These are phyloP conservation scores for Leptinotarsa lineolata DNA, from an alignment of 1,140 invertebrate genomes.

Conservation along the genomic window DNA sequence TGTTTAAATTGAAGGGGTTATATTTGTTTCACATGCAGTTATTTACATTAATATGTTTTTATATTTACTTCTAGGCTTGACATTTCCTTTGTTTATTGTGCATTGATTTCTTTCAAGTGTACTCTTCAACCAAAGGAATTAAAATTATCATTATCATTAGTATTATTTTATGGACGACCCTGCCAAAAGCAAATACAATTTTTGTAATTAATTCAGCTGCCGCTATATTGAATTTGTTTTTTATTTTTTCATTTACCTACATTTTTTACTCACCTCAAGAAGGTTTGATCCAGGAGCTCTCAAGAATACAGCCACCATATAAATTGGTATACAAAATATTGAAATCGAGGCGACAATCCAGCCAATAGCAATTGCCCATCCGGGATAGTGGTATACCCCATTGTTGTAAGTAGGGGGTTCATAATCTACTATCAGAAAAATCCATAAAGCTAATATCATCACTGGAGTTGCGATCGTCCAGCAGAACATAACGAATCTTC, in stretches of 20 bases:
- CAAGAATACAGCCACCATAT: constrained; percentile 74
- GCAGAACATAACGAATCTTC: constrained; percentile 80
- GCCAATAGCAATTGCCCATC: constrained; percentile 84
- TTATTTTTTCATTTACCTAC: background rate
- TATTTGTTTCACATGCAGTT: no score
- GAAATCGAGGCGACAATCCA: constrained; percentile 84
- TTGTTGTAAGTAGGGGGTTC: constrained; percentile 79
- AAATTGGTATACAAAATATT: constrained; percentile 82
- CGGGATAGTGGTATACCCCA: constrained; percentile 77
- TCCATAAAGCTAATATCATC: constrained; percentile 82
- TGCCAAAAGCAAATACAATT: no score
- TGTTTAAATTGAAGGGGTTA: no score
- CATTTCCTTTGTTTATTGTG: no score
- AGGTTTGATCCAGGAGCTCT: constrained; percentile 72
- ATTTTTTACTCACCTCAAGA: constrained; percentile 57
- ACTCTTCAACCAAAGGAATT: no score
- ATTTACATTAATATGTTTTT: no score
- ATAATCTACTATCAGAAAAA: constrained; percentile 86
- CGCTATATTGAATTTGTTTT: background rate
- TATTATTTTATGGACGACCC: no score
- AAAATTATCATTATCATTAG: no score
- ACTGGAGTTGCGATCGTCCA: constrained; percentile 82
- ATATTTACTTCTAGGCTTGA: no score
- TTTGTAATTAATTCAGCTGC: no score
- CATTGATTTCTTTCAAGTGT: no score